Conservation (phyloP, 2,888 invertebrate species). For the Elegia similella region DNA sequence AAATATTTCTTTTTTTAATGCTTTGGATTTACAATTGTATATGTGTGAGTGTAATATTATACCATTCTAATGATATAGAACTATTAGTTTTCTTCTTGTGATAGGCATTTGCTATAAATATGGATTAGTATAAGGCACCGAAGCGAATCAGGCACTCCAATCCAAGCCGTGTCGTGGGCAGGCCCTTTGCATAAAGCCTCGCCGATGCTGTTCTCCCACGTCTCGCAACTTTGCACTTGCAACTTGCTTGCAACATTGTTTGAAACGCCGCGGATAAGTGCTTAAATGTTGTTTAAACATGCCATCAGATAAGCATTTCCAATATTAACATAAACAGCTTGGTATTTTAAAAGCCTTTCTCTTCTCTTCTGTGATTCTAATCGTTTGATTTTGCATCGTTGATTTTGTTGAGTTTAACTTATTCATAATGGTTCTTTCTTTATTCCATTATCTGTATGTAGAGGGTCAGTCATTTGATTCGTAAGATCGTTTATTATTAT, state of each 20-base stretch:
- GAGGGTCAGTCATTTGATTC: too few relatives aligned
- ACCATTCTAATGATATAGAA: neutral
- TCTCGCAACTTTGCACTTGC: neutral
- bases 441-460: too few relatives aligned
- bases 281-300: neutral
- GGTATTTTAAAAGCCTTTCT: too few relatives aligned
- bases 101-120: neutral
- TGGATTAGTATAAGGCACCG: neutral
- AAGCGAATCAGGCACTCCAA: neutral
- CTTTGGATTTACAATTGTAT: too few relatives aligned
- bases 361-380: too few relatives aligned
- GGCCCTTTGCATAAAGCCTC: slow-evolving; percentile 8
- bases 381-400: too few relatives aligned
- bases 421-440: too few relatives aligned
- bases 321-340: too few relatives aligned
- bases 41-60: too few relatives aligned
- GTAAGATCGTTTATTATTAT: too few relatives aligned
- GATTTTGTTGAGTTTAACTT: too few relatives aligned
- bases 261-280: neutral
- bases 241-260: slow-evolving; percentile 2
- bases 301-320: neutral
- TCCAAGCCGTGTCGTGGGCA: neutral
- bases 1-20: too few relatives aligned
- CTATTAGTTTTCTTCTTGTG: neutral
- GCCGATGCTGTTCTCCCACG: slow-evolving; percentile 9